Evolutionary conservation across 2,888 invertebrate genomes (phyloP), one percentile per base, ranked within the genome.

Genomic region (Pedicia rivosa): DNA sequence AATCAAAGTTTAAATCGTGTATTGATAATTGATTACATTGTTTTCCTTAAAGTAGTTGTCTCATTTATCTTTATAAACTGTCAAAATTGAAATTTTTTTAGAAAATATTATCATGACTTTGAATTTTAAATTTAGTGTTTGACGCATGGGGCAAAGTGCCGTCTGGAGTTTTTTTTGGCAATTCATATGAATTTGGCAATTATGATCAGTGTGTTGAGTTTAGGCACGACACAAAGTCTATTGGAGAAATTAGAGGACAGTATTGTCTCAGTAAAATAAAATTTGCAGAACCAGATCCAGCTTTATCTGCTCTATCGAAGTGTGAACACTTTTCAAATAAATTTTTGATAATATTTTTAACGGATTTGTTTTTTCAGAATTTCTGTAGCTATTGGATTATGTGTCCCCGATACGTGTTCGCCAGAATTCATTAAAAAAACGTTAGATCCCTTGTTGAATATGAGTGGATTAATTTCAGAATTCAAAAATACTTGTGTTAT

Each of bases 131-230:
- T n/a, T n/a, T n/a, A n/a, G n/a, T n/a, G 53, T 46, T 63, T 4
- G 66, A 66, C 44, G 50, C 65, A 27, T 60, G 60, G 51, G 62
- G 63, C 10, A 64, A 64, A 40, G 27, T 61, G 19, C 63, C 64
- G 3, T 42, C 62, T 4, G 65, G 66, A 24, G 43, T 65, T 8
- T 47, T 63, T 20, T 51, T 48, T 47, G 63, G 64, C 4, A 57
- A 64, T 44, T 43, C 53, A 12, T 51, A 55, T 28, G 60, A 62
- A 38, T 52, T 63, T 42, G 66, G 66, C 5, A 55, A 57, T 38
- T 65, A 55, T 42, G 65, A 66, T 43, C 56, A 65, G 45, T 66
- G 66, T 39, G 46, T 65, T 30, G 50, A 50, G 2, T 53, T 62
- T 4, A n/a, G n/a, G n/a, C n/a, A n/a, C 40, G 47, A 0, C 44